These are phyloP conservation scores for Myotis yumanensis DNA, from an alignment of 2,113 vertebrate species.

Conservation along the genomic window DNA sequence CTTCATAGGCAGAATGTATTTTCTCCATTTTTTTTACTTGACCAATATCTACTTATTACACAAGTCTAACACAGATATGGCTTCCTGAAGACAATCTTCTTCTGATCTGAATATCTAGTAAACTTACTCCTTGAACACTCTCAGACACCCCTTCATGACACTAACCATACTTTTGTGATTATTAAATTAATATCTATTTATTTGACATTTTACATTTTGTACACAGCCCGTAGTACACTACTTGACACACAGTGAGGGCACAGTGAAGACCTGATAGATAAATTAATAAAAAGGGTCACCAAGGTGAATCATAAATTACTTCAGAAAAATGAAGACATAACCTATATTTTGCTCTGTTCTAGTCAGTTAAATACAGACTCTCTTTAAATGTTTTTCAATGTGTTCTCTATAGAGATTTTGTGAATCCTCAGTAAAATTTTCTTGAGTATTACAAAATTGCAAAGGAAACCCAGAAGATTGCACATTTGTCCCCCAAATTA, in stretches of 20 bases:
- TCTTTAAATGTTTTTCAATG: not conserved
- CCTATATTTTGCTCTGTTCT: not conserved
- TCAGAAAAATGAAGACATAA: not conserved
- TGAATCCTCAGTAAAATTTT: not conserved
- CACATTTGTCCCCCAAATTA: not conserved
- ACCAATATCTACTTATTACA: not conserved
- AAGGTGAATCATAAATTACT: not conserved
- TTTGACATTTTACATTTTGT: not conserved
- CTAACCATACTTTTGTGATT: not conserved
- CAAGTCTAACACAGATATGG: not conserved
- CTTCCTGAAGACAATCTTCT: not conserved
- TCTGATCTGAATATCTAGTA: not conserved
- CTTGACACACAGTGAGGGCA: not conserved
- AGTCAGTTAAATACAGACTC: not conserved
- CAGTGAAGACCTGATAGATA: not conserved
- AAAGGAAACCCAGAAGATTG: not conserved
- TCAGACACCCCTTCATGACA: not conserved
- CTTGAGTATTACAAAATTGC: not conserved
- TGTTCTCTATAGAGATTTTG: not conserved
- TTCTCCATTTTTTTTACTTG: not conserved
- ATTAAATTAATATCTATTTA: not conserved
- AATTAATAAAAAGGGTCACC: not conserved
- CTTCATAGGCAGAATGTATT: not conserved
- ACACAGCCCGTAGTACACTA: not conserved
- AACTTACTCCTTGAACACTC: not conserved